phyloP scores from a whole-genome alignment of 2,888 invertebrate genomes.

The Volucella inanis region DNA sequence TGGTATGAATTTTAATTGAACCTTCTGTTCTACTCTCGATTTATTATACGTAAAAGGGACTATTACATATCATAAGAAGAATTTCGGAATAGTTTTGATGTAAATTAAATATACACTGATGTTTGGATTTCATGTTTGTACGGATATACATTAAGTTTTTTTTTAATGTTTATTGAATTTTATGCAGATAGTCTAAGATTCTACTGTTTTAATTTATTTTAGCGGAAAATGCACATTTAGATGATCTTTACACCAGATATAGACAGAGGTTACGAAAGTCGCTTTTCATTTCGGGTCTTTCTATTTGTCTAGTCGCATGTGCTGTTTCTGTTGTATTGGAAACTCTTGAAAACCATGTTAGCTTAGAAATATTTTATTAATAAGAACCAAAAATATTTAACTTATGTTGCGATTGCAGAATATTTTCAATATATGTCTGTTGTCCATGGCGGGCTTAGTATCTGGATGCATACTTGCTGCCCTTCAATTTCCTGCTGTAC shows the following conservation, averaged over 20 bases:
- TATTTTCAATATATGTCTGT: slow-evolving; percentile 79
- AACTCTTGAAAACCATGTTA: slow-evolving; percentile 80
- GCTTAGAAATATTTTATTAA: slow-evolving; percentile 47
- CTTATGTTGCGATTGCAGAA: slow-evolving; percentile 75
- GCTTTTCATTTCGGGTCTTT: slow-evolving; percentile 82
- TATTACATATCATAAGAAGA: no score
- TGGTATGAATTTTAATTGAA: no score
- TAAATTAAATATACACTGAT: no score
- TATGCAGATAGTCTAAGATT: neutral
- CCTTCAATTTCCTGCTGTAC: slow-evolving; percentile 82
- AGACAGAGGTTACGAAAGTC: slow-evolving; percentile 83
- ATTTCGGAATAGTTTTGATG: no score
- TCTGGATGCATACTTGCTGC: slow-evolving; percentile 82
- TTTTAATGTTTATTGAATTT: no score
- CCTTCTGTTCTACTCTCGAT: no score
- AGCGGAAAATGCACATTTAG: slow-evolving; percentile 83
- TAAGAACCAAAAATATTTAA: neutral
- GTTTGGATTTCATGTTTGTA: no score
- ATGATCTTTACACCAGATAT: slow-evolving; percentile 83
- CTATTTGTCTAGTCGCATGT: slow-evolving; percentile 82
- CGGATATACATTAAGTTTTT: no score
- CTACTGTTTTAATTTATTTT: slow-evolving; percentile 72
- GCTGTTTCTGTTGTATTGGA: slow-evolving; percentile 81
- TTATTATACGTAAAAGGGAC: no score
- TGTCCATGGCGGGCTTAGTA: slow-evolving; percentile 80